Conservation (phyloP, 2,888 invertebrate species). For the Drosophila barbarae region DNA sequence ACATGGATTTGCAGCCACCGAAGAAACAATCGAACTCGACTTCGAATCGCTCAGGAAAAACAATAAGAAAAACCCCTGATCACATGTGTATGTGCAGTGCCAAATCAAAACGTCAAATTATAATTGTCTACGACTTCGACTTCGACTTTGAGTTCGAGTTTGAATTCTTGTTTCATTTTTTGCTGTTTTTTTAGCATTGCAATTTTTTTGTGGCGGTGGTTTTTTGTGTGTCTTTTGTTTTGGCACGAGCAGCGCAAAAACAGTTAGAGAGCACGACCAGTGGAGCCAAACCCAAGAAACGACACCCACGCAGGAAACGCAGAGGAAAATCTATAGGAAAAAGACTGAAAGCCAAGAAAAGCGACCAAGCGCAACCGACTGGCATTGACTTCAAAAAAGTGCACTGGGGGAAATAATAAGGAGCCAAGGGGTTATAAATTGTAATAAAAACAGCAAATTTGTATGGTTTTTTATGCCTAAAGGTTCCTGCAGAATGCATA, state of each 20-base stretch:
- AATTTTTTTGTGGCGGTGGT: conserved; percentile 1
- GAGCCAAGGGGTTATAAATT: too few relatives aligned
- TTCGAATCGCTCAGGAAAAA: conserved; percentile 32
- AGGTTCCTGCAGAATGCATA: too few relatives aligned
- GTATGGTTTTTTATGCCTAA: too few relatives aligned
- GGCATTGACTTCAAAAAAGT: conserved; percentile 26
- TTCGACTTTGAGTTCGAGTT: conserved; percentile 21
- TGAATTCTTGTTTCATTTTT: conserved; percentile 45
- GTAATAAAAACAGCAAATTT: too few relatives aligned
- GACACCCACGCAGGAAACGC: conserved; percentile 58
- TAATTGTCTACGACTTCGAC: conserved; percentile 63
- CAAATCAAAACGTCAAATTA: conserved; percentile 76
- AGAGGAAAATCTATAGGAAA: conserved; percentile 45
- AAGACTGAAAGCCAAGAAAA: conserved; percentile 69
- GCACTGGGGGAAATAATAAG: not conserved
- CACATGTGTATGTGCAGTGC: conserved; percentile 58
- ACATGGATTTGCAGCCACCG: conserved; percentile 61
- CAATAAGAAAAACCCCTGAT: conserved; percentile 40
- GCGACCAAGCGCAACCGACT: conserved; percentile 70
- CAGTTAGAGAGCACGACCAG: conserved; percentile 60
- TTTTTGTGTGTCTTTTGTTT: conserved; percentile 21
- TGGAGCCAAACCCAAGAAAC: conserved; percentile 42
- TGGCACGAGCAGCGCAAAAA: conserved; percentile 64
- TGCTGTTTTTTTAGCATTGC: conserved; percentile 3
- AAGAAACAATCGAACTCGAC: conserved; percentile 30